These are phyloP conservation scores for Ypsolopha scabrella DNA, from an alignment of 2,888 invertebrate species.

Conservation along the genomic window DNA sequence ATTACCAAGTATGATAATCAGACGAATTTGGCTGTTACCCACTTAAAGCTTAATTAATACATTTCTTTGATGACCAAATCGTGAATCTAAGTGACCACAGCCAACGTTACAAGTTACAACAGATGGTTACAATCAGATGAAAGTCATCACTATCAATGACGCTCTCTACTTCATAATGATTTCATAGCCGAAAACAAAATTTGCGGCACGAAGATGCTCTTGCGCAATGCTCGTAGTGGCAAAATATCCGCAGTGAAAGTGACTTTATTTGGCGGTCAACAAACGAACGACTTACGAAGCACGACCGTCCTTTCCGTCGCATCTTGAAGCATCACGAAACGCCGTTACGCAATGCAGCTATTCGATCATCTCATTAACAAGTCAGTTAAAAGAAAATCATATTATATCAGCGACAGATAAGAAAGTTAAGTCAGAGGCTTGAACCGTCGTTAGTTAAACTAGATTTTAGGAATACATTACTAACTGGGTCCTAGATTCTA, in stretches of 20 bases:
- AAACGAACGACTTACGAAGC: conserved; percentile 7
- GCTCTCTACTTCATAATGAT: background rate
- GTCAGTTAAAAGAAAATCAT: conserved; percentile 6
- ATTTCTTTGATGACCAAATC: background rate
- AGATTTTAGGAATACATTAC: too few species aligned
- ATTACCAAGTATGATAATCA: too few species aligned
- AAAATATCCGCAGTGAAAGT: conserved; percentile 22
- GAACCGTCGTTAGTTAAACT: too few species aligned
- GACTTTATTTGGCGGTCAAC: conserved; percentile 29
- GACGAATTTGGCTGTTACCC: background rate
- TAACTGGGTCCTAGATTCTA: too few species aligned
- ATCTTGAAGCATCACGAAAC: background rate
- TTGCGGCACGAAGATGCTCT: conserved; percentile 21
- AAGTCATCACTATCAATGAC: conserved; percentile 3
- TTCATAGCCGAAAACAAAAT: conserved; percentile 28
- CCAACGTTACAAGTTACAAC: background rate
- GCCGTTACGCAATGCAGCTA: conserved; percentile 6
- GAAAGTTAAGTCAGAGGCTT: too few species aligned
- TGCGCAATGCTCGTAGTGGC: conserved; percentile 38
- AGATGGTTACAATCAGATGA: background rate
- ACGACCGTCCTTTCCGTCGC: background rate
- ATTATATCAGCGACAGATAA: background rate
- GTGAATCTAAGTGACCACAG: background rate
- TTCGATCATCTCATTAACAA: too few species aligned
- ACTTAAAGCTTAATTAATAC: too few species aligned